phyloP scores from a whole-genome alignment of 2,888 invertebrate genomes.

The Girardia tigrina region DNA sequence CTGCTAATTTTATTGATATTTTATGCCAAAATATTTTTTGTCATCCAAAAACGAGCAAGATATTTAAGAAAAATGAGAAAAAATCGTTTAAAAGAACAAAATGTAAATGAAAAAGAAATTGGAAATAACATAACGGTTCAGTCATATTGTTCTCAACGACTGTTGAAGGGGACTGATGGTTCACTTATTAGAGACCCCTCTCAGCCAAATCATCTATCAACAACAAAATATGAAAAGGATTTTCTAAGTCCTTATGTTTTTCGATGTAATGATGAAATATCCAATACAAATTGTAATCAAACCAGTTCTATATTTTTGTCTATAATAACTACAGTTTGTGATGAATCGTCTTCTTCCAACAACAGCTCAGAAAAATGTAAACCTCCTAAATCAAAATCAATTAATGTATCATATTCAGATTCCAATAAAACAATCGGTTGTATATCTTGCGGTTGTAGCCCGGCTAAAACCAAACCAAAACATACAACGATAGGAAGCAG shows the following conservation, averaged over 20 bases:
- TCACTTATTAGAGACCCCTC: not conserved
- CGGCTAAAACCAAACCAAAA: not conserved
- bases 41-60: conserved; percentile 43
- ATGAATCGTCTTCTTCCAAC: not conserved
- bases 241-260: not conserved
- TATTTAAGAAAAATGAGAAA: conserved; percentile 39
- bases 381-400: not conserved
- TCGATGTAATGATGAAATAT: conserved; percentile 12
- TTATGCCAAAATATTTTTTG: conserved; percentile 47
- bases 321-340: not conserved
- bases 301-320: not conserved
- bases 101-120: not conserved
- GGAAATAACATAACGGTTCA: not conserved
- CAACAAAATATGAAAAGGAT: not conserved
- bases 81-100: not conserved
- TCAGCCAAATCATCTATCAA: not conserved
- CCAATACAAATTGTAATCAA: not conserved
- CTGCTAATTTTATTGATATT: conserved; percentile 46
- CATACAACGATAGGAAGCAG: not conserved
- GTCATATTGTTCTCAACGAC: not conserved
- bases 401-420: not conserved
- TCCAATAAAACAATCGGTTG: not conserved
- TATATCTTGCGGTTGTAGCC: not conserved
- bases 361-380: not conserved
- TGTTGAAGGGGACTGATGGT: not conserved